Conservation (phyloP, 1,140 invertebrate genomes). For the Drosophila varians region DNA sequence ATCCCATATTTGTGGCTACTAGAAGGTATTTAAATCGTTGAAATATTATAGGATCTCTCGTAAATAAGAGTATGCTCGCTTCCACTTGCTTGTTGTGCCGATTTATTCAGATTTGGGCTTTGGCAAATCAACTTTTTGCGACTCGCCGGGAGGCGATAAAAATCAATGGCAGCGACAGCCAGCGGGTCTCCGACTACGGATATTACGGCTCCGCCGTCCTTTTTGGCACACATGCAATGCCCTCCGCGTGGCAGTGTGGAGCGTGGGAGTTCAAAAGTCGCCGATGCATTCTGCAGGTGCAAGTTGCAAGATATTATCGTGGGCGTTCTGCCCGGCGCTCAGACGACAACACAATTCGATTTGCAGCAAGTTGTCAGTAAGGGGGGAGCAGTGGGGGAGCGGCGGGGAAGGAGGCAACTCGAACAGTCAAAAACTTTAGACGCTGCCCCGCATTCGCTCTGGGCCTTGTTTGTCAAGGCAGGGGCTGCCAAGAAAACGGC, state of each 20-base stretch:
- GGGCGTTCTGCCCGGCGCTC: conserved; percentile 46
- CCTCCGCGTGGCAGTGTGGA: conserved; percentile 1
- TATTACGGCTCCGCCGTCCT: conserved; percentile 23
- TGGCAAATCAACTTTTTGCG: conserved; percentile 44
- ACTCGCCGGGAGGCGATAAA: conserved; percentile 44
- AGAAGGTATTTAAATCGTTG: background rate
- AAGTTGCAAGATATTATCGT: conserved; percentile 36
- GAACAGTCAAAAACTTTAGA: conserved; percentile 65
- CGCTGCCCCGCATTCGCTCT: conserved; percentile 25
- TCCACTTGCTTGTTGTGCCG: background rate
- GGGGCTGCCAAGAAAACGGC: conserved; percentile 61
- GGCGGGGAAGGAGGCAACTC: conserved; percentile 7
- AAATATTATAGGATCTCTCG: background rate
- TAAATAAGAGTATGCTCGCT: conserved; percentile 7
- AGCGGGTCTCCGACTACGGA: conserved; percentile 32
- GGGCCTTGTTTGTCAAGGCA: conserved; percentile 74
- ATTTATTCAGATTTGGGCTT: conserved; percentile 22
- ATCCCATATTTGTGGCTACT: background rate
- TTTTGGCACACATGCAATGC: conserved; percentile 74
- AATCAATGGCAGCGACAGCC: conserved; percentile 70
- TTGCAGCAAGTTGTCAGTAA: conserved; percentile 12
- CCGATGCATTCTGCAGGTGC: conserved; percentile 56
- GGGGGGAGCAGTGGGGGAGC: too few relatives aligned
- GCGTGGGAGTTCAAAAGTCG: conserved; percentile 65
- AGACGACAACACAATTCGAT: conserved; percentile 56